These are phyloP conservation scores for Xestia rhomboidea DNA, from an alignment of 2,888 invertebrate species.

Conservation along the genomic window DNA sequence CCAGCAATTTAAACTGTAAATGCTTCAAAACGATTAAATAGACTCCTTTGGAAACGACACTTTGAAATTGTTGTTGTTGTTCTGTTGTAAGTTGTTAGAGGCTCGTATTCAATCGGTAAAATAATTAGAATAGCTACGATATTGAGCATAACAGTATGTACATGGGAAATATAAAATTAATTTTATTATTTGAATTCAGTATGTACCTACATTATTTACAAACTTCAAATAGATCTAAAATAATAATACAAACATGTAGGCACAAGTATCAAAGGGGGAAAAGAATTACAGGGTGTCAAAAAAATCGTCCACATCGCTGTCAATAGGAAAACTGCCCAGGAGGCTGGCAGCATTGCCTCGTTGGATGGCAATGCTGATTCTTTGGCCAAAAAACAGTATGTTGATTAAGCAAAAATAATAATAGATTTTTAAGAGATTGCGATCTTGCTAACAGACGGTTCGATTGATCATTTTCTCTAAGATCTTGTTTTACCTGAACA, in stretches of 20 bases:
- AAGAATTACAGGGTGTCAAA: too few relatives aligned
- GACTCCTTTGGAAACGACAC: conserved; percentile 20
- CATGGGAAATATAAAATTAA: not conserved
- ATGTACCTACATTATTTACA: too few relatives aligned
- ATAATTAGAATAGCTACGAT: not conserved
- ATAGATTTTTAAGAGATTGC: not conserved
- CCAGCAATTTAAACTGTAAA: conserved; percentile 14
- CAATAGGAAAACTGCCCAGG: too few relatives aligned
- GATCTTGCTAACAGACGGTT: not conserved
- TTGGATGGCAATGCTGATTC: too few relatives aligned
- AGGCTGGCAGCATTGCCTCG: too few relatives aligned
- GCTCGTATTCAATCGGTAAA: not conserved
- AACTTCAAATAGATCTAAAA: too few relatives aligned
- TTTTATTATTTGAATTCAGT: too few relatives aligned
- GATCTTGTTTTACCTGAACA: not conserved
- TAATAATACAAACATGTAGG: too few relatives aligned
- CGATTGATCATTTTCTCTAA: not conserved
- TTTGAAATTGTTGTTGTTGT: conserved; percentile 24
- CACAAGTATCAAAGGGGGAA: too few relatives aligned
- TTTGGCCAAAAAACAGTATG: not conserved
- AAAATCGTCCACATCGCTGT: too few relatives aligned
- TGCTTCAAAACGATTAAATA: conserved; percentile 5
- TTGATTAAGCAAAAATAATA: not conserved
- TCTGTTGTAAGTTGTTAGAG: not conserved
- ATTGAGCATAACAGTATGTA: not conserved